Base-by-base conservation (phyloP, 2,888 invertebrate species). In the Augochlorella aurata region DNA sequence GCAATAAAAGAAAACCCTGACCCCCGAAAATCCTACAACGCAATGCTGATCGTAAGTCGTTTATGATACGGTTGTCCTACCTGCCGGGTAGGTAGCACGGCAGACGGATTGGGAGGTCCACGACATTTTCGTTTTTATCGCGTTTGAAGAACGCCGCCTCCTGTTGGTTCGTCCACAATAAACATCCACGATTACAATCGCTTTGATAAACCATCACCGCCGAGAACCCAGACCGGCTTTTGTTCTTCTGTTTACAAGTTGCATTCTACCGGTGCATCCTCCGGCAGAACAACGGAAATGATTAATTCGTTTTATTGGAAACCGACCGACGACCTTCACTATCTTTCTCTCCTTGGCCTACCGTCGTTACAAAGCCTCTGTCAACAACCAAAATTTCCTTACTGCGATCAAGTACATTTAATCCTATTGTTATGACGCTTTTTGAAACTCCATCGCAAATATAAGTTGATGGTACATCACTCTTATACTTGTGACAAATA, bases 31-130 rank as follows among this genome's bases (percentile, higher is more conserved):
- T 69, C 79, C 68, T 71, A 68, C 78, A 74, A 71, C 63, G 54
- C 54, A 24, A 58, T 24, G 76, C 66, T 63, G 71, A 71, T 21
- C 67, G 61, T 68, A 66, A 85, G 68, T 71, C 79, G 82, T 88
- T 88, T 88, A 88, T 65, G 88, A 87, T 75, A 83, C 72, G 82
- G 83, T 67, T 75, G 74, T 70, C 77, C 87, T 87, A 87, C 88
- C 88, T 88, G 88, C 83, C 71, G 79, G 63, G 74, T 83, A 79
- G 85, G 78, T 83, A 83, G 84, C 82, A 75, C 81, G 50, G 68
- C 67, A 66, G 79, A 80, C 82, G 63, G 81, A 82, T 84, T 81
- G 75, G 85, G 75, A 83, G 80, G 81, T 83, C 77, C 71, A 77
- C 73, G 63, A 74, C n/a, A 65, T 77, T 61, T 61, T 74, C 69